These are phyloP conservation scores for Pseudomyrmex pallidus DNA, from an alignment of 1,140 invertebrate species.

Conservation along the genomic window DNA sequence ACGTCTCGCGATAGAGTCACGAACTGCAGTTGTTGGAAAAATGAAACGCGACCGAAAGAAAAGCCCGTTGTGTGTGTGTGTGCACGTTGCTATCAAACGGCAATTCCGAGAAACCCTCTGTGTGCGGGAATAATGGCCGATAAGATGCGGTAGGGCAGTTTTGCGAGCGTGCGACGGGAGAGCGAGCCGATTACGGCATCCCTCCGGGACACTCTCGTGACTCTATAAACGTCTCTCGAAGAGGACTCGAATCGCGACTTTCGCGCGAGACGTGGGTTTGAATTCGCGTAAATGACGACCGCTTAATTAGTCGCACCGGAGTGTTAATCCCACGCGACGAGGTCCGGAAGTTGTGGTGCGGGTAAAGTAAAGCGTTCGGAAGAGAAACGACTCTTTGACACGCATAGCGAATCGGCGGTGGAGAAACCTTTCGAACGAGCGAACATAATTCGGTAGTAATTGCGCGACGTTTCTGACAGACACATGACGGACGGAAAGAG, in stretches of 20 bases:
- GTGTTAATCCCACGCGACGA: slow-evolving; percentile 1
- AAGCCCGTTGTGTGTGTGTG: slow-evolving; percentile 41
- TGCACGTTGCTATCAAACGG: slow-evolving; percentile 55
- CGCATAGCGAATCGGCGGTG: neutral
- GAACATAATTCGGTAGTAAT: neutral
- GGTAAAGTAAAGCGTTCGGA: slow-evolving; percentile 1
- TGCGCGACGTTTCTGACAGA: neutral
- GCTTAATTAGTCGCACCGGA: slow-evolving; percentile 18
- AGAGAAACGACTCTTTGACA: neutral
- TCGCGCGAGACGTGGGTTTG: slow-evolving; percentile 14
- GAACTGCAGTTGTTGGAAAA: neutral
- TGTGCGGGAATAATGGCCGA: slow-evolving; percentile 67
- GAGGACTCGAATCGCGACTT: slow-evolving; percentile 8
- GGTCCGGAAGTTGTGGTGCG: neutral
- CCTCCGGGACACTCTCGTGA: slow-evolving; percentile 46
- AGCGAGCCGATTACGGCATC: slow-evolving; percentile 58
- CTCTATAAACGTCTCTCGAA: slow-evolving; percentile 21
- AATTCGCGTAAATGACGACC: slow-evolving; percentile 54
- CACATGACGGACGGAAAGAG: neutral
- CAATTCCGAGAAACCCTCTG: slow-evolving; percentile 61
- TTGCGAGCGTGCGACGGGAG: slow-evolving; percentile 20
- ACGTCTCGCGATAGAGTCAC: slow-evolving; percentile 8
- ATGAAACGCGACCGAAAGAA: slow-evolving; percentile 58
- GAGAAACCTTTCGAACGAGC: neutral
- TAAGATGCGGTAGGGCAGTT: slow-evolving; percentile 73